A percentile compares a stretch with the other conserved stretches of the same genome.
Evolutionary conservation across 2,797 vertebrate genomes (phyloP).

Genomic region (Rachycentron canadum): DNA sequence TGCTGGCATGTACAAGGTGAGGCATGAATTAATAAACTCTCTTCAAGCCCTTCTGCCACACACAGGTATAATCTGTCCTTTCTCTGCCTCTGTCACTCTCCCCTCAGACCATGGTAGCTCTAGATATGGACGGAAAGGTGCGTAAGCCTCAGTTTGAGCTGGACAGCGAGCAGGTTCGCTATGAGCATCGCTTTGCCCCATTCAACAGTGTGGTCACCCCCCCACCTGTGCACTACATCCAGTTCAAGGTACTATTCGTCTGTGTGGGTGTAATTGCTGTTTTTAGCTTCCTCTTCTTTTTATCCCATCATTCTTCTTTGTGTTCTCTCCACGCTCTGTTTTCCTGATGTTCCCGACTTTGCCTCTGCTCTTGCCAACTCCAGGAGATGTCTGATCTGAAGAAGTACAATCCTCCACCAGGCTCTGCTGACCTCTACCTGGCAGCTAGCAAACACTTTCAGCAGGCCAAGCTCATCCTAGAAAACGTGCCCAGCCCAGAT

Average conservation of each 20-base stretch:
- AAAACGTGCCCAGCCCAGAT: constrained; percentile 95
- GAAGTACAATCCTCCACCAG: constrained; percentile 97
- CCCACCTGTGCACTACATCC: constrained; percentile 97
- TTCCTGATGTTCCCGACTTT: background rate
- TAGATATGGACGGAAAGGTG: constrained; percentile 99
- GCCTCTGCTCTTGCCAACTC: background rate
- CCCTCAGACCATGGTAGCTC: constrained; percentile 95
- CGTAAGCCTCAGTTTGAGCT: constrained; percentile 98
- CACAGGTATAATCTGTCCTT: background rate
- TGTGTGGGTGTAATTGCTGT: background rate
- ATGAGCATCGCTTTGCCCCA: constrained; percentile 97
- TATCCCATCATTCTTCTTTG: background rate
- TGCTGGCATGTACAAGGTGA: constrained; percentile 99
- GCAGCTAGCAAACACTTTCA: constrained; percentile 99
- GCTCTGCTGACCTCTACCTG: constrained; percentile 96
- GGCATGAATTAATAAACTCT: background rate
- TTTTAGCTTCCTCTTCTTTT: background rate
- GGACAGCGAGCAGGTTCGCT: constrained; percentile 98
- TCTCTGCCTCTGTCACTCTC: constrained; percentile 1
- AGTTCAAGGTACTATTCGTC: constrained; percentile 92
- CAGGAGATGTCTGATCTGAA: constrained; percentile 99
- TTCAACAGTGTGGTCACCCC: constrained; percentile 99
- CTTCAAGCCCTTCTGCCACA: background rate
- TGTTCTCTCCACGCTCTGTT: background rate
- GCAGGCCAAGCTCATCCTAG: constrained; percentile 98